phyloP scores from a whole-genome alignment of 2,113 vertebrate genomes.

The Pseudorectes ferrugineus region DNA sequence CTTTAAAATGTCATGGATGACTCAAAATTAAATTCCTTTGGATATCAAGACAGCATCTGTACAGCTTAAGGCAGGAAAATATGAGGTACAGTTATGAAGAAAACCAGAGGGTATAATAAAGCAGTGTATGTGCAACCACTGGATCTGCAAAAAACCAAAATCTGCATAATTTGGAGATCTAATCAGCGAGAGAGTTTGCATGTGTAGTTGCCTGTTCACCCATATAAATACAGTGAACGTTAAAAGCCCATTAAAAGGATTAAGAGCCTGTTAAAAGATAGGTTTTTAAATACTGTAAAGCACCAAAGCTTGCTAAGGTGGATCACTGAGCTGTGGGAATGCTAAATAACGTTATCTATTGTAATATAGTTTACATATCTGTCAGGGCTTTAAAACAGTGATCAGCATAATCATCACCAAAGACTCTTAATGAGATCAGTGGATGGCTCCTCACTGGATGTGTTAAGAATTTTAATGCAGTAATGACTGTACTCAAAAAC shows the following conservation, averaged over 20 bases:
- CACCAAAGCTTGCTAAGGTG: background rate
- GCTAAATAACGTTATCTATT: background rate
- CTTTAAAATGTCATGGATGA: background rate
- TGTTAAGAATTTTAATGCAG: background rate
- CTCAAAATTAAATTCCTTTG: constrained; percentile 15
- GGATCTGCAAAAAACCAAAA: background rate
- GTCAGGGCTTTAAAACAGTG: background rate
- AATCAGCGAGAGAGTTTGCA: background rate
- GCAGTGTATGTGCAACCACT: background rate
- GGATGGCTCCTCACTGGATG: background rate
- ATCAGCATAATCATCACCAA: background rate
- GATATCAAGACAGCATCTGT: constrained; percentile 22
- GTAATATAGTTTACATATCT: background rate
- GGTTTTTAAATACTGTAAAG: background rate
- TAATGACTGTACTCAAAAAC: background rate
- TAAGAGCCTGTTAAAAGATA: background rate
- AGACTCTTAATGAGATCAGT: background rate
- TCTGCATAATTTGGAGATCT: constrained; percentile 41
- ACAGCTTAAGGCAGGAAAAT: background rate
- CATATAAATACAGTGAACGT: background rate
- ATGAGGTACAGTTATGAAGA: background rate
- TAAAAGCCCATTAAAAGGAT: background rate
- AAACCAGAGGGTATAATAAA: background rate
- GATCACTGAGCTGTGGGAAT: background rate
- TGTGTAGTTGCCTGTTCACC: background rate